Evolutionary conservation across 2,888 invertebrate species (phyloP).

Genomic region (Noctua pronuba): DNA sequence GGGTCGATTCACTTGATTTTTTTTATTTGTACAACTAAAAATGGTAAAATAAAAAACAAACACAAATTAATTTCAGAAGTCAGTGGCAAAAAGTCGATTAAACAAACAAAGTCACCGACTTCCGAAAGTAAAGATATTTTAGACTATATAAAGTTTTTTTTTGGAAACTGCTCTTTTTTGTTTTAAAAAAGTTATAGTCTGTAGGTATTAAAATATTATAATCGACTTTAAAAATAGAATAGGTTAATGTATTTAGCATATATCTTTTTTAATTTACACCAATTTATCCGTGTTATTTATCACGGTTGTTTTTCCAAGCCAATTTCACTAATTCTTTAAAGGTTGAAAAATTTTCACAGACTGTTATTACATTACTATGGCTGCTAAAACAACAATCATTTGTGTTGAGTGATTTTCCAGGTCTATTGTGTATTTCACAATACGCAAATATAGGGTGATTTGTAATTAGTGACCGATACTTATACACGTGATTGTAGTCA

Average conservation of each 20-base stretch:
- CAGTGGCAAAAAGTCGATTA: neutral
- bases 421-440: neutral
- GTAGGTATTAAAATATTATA: neutral
- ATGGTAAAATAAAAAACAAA: neutral
- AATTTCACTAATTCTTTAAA: neutral
- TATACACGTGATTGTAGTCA: too few species aligned
- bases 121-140: neutral
- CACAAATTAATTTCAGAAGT: neutral
- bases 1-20: too few species aligned
- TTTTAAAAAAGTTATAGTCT: neutral
- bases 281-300: neutral
- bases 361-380: neutral
- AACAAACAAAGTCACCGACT: neutral
- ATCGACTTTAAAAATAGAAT: neutral
- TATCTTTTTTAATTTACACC: neutral
- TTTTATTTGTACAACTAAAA: too few species aligned
- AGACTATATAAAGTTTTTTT: neutral
- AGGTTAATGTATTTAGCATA: neutral
- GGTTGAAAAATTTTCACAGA: neutral
- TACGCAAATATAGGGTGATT: neutral
- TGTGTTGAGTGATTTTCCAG: neutral
- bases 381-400: neutral
- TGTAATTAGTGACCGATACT: too few species aligned
- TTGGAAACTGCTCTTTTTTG: neutral
- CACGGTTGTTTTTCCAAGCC: too few species aligned